Evolutionary conservation across 1,140 invertebrate species (phyloP), one percentile per base, ranked within the genome.

Genomic region (Popillia japonica): DNA sequence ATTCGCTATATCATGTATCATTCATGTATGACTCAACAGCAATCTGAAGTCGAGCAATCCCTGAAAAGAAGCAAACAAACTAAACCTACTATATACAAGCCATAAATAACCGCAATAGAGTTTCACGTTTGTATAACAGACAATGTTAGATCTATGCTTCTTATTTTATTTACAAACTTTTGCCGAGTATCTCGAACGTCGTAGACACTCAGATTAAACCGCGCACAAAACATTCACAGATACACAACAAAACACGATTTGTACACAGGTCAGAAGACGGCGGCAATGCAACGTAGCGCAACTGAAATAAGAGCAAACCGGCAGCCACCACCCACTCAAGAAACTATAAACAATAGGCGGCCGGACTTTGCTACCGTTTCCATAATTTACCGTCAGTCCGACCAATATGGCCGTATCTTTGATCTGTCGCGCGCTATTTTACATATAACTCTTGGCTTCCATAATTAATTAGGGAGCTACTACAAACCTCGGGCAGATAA

Each of bases 331-430:
- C 61, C 61, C 61, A 68, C 61, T 68, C 61, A 27, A 68, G 61
- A 22, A 68, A 68, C 61, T 68, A 68, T 68, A 68, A 68, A 68
- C 61, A 68, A 68, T 68, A 68, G 61, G 61, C 61, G 61, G 27
- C 61, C 61, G 61, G 20, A 68, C 61, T 9, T 34, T 22, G 61
- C 61, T 68, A 68, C 61, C 11, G 61, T 68, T 68, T 68, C 61
- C 11, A 68, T 68, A 68, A 68, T 68, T 68, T 22, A 68, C 61
- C 61, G 61, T 68, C 61, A 68, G 22, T 11, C 20, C 61, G 61
- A 68, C 61, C 61, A 68, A 68, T 68, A 68, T 68, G 61, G 61
- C 61, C 61, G 61, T 68, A 68, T 68, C 61, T 68, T 68, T 68
- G 61, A 68, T 68, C 61, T 68, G 61, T 68, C 61, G 61, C 61